These are phyloP conservation scores for Nyctibius bracteatus DNA, from an alignment of 2,113 vertebrate species.

Conservation along the genomic window DNA sequence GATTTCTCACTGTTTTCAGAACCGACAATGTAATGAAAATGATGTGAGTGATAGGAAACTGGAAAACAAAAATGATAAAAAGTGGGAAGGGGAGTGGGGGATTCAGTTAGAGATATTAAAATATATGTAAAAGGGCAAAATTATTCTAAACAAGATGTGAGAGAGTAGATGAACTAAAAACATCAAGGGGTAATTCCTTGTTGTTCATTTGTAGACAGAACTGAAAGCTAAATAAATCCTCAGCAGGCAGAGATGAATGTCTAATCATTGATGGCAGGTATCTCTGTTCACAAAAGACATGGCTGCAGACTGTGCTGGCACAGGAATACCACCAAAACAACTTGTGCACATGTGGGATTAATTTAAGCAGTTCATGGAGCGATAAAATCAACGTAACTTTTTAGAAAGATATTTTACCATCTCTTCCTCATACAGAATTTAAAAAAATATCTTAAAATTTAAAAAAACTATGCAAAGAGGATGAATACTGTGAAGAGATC, in stretches of 20 bases:
- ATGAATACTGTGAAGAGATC: neutral
- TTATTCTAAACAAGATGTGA: neutral
- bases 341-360: neutral
- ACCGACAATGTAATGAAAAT: neutral
- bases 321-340: neutral
- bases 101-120: neutral
- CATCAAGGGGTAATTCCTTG: neutral
- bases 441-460: neutral
- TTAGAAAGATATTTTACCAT: neutral
- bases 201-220: neutral
- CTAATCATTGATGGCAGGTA: neutral
- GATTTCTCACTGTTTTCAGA: slow-evolving; percentile 15
- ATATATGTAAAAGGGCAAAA: neutral
- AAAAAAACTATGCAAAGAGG: neutral
- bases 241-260: neutral
- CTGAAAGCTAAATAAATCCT: neutral
- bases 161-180: neutral
- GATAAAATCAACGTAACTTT: neutral
- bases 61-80: neutral
- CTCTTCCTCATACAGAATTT: neutral
- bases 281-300: neutral
- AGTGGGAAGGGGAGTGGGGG: neutral
- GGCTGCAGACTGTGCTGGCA: neutral
- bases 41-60: neutral
- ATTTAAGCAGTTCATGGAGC: neutral